Conservation (phyloP, 2,888 invertebrate species). For the Rutpela maculata region DNA sequence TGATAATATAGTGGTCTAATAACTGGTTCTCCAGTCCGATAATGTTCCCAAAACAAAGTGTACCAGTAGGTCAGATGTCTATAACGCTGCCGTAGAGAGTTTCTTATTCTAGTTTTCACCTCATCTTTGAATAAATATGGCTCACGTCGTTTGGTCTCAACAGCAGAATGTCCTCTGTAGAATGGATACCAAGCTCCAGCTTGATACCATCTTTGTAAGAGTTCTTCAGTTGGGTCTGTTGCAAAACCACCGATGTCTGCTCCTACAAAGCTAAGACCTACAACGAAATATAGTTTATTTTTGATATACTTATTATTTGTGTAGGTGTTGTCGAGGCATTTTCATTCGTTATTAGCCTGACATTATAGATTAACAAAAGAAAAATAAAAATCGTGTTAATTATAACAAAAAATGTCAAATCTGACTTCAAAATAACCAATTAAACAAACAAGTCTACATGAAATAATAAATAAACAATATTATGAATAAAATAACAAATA, state of each 20-base stretch:
- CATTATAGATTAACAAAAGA: too few relatives aligned
- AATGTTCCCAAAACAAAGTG: conserved; percentile 92
- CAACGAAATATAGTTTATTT: conserved; percentile 72
- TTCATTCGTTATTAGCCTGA: too few relatives aligned
- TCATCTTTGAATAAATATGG: conserved; percentile 92
- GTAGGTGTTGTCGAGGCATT: too few relatives aligned
- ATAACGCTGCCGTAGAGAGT: conserved; percentile 86
- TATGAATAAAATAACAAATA: too few relatives aligned
- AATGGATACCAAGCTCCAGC: conserved; percentile 94
- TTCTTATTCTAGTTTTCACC: conserved; percentile 82
- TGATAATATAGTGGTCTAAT: conserved; percentile 92
- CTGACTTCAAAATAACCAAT: too few relatives aligned
- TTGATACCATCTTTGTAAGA: conserved; percentile 95
- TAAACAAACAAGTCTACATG: too few relatives aligned
- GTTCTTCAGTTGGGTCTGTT: conserved; percentile 90
- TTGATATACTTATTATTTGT: too few relatives aligned
- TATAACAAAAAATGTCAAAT: too few relatives aligned
- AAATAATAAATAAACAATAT: too few relatives aligned
- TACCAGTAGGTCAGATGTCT: conserved; percentile 92
- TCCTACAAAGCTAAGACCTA: conserved; percentile 92
- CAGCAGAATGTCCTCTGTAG: conserved; percentile 95
- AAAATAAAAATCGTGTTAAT: too few relatives aligned
- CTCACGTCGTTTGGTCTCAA: conserved; percentile 95
- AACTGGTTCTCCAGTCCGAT: conserved; percentile 87
- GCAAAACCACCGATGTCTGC: conserved; percentile 96